Percentiles rank a stretch among this genome's conserved stretches.
Conservation (phyloP, 2,888 invertebrate genomes). For the Lucinisca nassula region DNA sequence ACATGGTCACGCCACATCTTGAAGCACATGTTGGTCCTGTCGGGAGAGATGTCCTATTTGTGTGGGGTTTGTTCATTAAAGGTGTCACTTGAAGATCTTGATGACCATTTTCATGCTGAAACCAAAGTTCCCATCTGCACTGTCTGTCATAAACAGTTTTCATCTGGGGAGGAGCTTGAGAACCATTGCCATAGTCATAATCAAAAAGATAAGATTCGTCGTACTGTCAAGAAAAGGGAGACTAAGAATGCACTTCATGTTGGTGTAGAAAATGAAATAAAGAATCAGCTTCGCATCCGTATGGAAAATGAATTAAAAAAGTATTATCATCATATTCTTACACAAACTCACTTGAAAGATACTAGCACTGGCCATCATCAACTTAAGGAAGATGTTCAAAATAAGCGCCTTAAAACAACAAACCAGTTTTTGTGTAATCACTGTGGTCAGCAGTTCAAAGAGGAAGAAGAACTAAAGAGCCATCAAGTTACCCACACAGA, state of each 20-base stretch:
- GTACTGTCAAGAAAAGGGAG: neutral
- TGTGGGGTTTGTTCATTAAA: neutral
- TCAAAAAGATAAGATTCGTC: neutral
- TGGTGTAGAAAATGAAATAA: neutral
- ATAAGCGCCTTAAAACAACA: neutral
- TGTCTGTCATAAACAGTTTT: neutral
- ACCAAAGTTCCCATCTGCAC: neutral
- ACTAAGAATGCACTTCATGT: neutral
- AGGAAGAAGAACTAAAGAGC: neutral
- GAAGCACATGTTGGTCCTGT: neutral
- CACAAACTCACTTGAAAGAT: neutral
- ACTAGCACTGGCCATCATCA: neutral
- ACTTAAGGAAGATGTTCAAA: neutral
- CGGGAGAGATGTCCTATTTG: neutral
- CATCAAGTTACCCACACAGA: neutral
- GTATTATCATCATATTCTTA: neutral
- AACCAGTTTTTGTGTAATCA: neutral
- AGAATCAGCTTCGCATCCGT: neutral
- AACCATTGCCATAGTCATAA: neutral
- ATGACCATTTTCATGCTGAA: neutral
- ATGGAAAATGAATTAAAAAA: neutral
- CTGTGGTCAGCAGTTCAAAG: neutral
- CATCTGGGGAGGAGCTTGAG: neutral
- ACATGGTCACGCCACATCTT: neutral
- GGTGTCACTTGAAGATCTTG: neutral